Evolutionary conservation across 2,113 vertebrate species (phyloP).

Genomic region (Ovis canadensis): DNA sequence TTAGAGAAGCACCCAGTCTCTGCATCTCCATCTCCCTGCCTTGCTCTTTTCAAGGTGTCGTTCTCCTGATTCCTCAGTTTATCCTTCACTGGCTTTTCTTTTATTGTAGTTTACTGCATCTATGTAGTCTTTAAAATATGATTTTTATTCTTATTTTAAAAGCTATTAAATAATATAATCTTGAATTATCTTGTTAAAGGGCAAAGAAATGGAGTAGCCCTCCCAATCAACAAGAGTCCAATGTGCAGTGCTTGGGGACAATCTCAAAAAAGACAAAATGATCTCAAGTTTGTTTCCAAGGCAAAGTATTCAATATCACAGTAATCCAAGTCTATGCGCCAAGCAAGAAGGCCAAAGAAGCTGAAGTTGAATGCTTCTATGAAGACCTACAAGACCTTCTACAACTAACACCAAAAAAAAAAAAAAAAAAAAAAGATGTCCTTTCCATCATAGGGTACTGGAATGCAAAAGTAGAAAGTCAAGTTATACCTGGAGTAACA

Average conservation of each 20-base stretch:
- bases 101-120: not conserved
- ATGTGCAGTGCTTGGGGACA: not conserved
- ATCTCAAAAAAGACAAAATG: not conserved
- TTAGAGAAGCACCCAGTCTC: not conserved
- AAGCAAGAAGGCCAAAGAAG: not conserved
- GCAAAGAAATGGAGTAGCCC: not conserved
- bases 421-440: no score
- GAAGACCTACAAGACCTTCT: not conserved
- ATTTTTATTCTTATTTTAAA: not conserved
- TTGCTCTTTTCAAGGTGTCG: not conserved
- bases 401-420: not conserved
- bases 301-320: not conserved
- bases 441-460: not conserved
- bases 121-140: not conserved
- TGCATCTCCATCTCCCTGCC: no score
- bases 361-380: not conserved
- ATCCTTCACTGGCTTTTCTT: not conserved
- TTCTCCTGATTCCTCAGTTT: not conserved
- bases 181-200: not conserved
- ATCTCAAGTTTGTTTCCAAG: not conserved
- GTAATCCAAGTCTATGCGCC: not conserved
- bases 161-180: not conserved
- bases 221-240: not conserved
- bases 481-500: not conserved
- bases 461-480: not conserved